A percentile compares a stretch with the other conserved stretches of the same genome.
Conservation (phyloP, 2,888 invertebrate species). For the Drosophila rellima region DNA sequence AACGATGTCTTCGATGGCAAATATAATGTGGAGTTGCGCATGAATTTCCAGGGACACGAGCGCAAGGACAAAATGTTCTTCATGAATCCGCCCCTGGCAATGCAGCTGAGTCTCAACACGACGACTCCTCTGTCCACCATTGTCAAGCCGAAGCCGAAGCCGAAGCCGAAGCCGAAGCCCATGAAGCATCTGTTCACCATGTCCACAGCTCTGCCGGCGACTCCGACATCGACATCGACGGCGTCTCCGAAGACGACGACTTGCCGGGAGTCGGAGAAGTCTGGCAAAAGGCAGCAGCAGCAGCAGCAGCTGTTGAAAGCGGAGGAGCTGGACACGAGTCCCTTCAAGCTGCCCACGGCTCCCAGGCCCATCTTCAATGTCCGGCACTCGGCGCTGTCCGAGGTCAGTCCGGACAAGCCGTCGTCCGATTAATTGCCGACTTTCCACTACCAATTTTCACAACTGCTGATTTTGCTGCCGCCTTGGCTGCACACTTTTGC, state of each 20-base stretch:
- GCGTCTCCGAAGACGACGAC: neutral
- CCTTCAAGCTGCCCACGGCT: neutral
- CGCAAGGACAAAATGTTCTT: slow-evolving; percentile 61
- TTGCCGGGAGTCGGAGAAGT: neutral
- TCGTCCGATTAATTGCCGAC: too few relatives aligned
- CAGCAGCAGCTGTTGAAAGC: neutral
- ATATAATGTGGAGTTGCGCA: slow-evolving; percentile 53
- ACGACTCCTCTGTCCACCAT: neutral
- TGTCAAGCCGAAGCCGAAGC: neutral
- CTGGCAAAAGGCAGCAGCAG: neutral
- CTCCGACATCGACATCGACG: neutral
- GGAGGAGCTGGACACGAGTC: neutral
- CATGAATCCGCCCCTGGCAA: slow-evolving; percentile 53
- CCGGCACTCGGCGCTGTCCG: slow-evolving; percentile 2
- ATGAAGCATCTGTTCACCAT: neutral
- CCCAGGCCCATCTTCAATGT: slow-evolving; percentile 54
- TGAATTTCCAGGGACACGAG: slow-evolving; percentile 61
- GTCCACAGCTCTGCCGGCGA: neutral
- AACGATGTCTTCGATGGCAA: slow-evolving; percentile 48
- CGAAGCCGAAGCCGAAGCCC: neutral
- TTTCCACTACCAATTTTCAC: neutral
- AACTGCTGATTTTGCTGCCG: neutral
- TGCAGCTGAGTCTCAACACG: slow-evolving; percentile 36
- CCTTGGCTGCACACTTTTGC: neutral
- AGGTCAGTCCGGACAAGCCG: neutral